phyloP scores from a whole-genome alignment of 2,113 vertebrate genomes.

The Dromas ardeola region DNA sequence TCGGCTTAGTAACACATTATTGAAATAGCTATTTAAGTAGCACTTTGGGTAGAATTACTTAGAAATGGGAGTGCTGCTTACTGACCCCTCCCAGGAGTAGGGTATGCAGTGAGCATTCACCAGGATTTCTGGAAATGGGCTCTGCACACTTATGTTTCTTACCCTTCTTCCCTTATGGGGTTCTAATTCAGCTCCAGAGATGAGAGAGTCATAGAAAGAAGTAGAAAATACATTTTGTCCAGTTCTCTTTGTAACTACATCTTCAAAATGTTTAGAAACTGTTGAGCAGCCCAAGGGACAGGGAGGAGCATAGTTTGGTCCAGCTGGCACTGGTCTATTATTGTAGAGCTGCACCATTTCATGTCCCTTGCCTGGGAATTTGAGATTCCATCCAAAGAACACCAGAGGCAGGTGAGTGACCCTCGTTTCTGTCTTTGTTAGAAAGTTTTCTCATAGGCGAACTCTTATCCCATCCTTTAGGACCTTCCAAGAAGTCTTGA shows the following conservation, averaged over 20 bases:
- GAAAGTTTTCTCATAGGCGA: neutral
- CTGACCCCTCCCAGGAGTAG: neutral
- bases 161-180: neutral
- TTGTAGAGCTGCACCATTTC: neutral
- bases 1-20: neutral
- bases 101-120: neutral
- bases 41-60: neutral
- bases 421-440: neutral
- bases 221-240: neutral
- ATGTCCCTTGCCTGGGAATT: neutral
- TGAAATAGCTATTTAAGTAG: neutral
- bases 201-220: neutral
- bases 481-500: neutral
- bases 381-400: neutral
- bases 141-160: neutral
- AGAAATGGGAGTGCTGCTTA: neutral
- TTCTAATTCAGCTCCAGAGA: neutral
- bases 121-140: neutral
- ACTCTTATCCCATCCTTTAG: neutral
- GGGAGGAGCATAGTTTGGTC: neutral
- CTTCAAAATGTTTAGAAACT: neutral
- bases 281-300: neutral
- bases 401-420: neutral
- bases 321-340: neutral
- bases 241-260: neutral